Evolutionary conservation across 2,113 vertebrate genomes (phyloP), one percentile per base, ranked within the genome.

Genomic region (Oncorhynchus nerka): DNA sequence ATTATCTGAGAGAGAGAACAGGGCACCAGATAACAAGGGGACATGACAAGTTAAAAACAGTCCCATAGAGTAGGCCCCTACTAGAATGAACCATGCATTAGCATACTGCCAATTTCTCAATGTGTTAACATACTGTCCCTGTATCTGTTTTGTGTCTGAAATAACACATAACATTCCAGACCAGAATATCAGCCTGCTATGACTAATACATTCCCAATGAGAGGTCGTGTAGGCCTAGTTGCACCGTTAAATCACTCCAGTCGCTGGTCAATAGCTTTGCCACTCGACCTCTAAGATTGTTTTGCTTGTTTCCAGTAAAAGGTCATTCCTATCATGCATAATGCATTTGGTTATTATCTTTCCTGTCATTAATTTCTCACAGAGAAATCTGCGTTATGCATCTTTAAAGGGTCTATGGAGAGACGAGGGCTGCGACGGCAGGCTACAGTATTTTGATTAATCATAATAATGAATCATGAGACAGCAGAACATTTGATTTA

Each of bases 401-500:
- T 87, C 82, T 75, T 78, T 80, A 73, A 87, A 83, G 74, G 74
- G 82, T 78, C 82, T 86, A 75, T 55, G 59, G 83, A 77, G 82
- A 89, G 77, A 89, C 81, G 83, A 86, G 85, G 81, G 81, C 79
- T 79, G 81, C 79, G 74, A 85, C 75, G 81, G 12, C 74, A 34
- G 8, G 55, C 76, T 77, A 81, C 73, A 81, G 75, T 84, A 90
- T 87, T 91, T 90, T 85, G 90, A 85, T 90, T 92, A 91, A 92
- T 92, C 88, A 92, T 83, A 75, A 87, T 89, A 90, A 91, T 92
- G 83, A 91, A 89, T 91, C 84, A 84, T 77, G 72, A 86, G 88
- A 80, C 24, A 26, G 87, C 81, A 82, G 81, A 87, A 77, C 68
- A 83, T 57, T 71, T 76, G 80, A 88, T 88, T 87, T 67, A 55